Percentiles rank a stretch among this genome's conserved stretches.
Conservation (phyloP, 2,113 vertebrate species). For the Marcusenius ussheri region DNA sequence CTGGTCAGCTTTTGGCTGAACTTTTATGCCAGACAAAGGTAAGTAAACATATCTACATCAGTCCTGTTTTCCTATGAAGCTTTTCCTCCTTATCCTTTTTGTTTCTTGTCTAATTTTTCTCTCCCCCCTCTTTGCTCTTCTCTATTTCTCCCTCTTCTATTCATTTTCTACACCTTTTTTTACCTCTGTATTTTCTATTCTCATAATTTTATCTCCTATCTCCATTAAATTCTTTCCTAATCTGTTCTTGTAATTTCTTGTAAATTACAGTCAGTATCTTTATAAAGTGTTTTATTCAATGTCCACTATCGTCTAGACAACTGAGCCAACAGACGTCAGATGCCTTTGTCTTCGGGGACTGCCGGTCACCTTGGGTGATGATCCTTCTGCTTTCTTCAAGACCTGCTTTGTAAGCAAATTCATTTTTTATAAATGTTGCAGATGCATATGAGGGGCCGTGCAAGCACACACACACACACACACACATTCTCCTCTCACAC, state of each 20-base stretch:
- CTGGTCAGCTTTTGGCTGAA: neutral
- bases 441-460: too few relatives aligned
- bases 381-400: neutral
- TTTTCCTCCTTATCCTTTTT: neutral
- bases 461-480: too few relatives aligned
- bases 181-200: too few relatives aligned
- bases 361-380: neutral
- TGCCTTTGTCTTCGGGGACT: neutral
- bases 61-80: neutral
- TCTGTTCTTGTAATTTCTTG: too few relatives aligned
- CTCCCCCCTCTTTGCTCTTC: neutral
- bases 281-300: neutral
- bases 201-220: too few relatives aligned
- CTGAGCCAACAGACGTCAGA: neutral
- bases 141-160: neutral
- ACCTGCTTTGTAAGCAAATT: neutral
- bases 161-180: too few relatives aligned
- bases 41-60: neutral
- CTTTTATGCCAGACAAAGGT: neutral
- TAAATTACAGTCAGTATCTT: neutral
- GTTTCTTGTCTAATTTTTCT: neutral
- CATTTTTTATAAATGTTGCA: too few relatives aligned
- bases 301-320: neutral
- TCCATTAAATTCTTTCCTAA: too few relatives aligned
- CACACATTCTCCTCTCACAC: too few relatives aligned